Base-by-base conservation (phyloP, 2,888 invertebrate genomes). In the Leistus spinibarbis region DNA sequence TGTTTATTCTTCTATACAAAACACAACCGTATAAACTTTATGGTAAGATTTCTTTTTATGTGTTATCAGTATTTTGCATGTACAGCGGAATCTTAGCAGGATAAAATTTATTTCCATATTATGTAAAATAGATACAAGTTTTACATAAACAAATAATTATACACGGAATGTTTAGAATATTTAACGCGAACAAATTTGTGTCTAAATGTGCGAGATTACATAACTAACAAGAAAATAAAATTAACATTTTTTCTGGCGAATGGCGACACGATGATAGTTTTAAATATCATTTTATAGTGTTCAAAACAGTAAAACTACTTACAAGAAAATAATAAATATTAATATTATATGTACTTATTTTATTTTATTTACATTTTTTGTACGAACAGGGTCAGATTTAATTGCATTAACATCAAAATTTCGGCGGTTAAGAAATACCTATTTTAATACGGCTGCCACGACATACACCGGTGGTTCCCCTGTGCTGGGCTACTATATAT, bases 61-160 rank as follows among this genome's bases (percentile, higher is more conserved):
- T 57, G 7, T 7, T 40, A 40, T 40, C 40, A 19, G 57, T 60
- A 19, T 60, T 60, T 60, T 20, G 17, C 20, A 60, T 56, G 16
- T 56, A 16, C 56, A 19, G n/a, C 4, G 17, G 20, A 16, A 10
- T 60, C 20, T 60, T 60, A 9, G 10, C 10, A 20, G 60, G 60
- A 60, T 60, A 19, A 60, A 17, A 19, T 16, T 60, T 19, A 22
- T 60, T 60, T 60, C 19, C 60, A 60, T 60, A n/a, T n/a, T n/a
- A 60, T 60, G 19, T 60, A 16, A 60, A 60, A 60, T 60, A 60
- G 17, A 19, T 60, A 60, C 60, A 10, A 60, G 22, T 60, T 40
- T 40, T 40, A 5, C 40, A 40, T 40, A 7, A 40, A 40, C 40
- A 40, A 40, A 40, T 40, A 40, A 40, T 40, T 40, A 40, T 40